Conservation (phyloP, 2,113 vertebrate species). For the Periophthalmus modestus region DNA sequence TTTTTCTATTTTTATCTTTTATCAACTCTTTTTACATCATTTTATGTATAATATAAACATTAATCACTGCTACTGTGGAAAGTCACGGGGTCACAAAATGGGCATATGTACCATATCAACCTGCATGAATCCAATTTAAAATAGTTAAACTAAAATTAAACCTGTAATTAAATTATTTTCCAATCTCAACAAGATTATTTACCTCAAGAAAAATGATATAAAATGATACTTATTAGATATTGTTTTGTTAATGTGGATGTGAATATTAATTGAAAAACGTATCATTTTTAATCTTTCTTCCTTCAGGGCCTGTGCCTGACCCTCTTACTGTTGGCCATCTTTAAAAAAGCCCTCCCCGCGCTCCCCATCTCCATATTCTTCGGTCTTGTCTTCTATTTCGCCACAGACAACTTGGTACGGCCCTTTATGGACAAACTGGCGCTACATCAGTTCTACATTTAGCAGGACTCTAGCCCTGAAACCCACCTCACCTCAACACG, state of each 20-base stretch:
- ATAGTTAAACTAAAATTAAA: not conserved
- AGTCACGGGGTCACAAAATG: too few relatives aligned
- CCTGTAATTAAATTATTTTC: not conserved
- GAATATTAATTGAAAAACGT: not conserved
- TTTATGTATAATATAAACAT: too few relatives aligned
- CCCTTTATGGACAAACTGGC: conserved; percentile 97
- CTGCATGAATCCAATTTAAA: too few relatives aligned
- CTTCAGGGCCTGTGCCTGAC: conserved; percentile 95
- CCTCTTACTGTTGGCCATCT: conserved; percentile 95
- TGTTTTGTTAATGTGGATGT: not conserved
- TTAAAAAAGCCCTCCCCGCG: conserved; percentile 97
- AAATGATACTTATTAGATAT: not conserved
- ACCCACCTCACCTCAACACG: conserved; percentile 24
- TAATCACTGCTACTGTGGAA: too few relatives aligned
- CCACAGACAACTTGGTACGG: conserved; percentile 95
- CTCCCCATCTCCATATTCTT: conserved; percentile 98
- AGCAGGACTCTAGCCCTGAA: conserved; percentile 64
- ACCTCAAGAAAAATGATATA: not conserved
- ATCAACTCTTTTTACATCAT: too few relatives aligned
- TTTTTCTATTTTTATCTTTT: too few relatives aligned
- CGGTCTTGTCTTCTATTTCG: conserved; percentile 98
- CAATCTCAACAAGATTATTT: not conserved
- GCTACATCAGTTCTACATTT: conserved; percentile 98
- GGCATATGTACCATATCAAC: too few relatives aligned
- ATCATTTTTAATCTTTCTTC: not conserved